Conservation (phyloP, 2,888 invertebrate species). For the Cantharis rufa region DNA sequence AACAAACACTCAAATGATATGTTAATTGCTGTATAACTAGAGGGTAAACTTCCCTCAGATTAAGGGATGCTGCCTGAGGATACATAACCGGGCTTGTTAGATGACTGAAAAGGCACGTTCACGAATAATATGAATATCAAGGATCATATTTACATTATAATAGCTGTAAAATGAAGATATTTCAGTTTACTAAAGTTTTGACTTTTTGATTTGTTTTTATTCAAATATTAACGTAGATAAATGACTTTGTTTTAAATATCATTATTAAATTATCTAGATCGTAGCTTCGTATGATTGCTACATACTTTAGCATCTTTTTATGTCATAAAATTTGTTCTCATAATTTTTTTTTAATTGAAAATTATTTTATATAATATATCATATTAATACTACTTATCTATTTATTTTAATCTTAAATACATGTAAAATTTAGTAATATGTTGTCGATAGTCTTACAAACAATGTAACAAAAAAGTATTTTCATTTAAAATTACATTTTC, state of each 20-base stretch:
- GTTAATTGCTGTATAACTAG: constrained; percentile 52
- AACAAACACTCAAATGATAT: constrained; percentile 51
- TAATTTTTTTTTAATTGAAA: no score
- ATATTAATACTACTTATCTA: no score
- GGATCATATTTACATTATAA: constrained; percentile 45
- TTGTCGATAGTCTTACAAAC: no score
- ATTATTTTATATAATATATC: no score
- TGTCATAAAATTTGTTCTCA: neutral
- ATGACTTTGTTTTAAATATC: neutral
- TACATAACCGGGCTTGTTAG: constrained; percentile 47
- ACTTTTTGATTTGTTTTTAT: constrained; percentile 13
- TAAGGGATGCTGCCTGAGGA: constrained; percentile 39
- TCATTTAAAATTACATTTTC: no score
- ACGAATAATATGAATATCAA: constrained; percentile 52
- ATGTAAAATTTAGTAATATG: no score
- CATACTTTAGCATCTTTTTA: no score
- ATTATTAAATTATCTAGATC: neutral
- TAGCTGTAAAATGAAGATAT: constrained; percentile 26
- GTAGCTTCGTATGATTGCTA: neutral
- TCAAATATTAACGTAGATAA: neutral
- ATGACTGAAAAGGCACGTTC: constrained; percentile 52
- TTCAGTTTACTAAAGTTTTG: constrained; percentile 16
- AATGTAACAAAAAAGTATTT: no score
- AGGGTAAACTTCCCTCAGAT: constrained; percentile 46
- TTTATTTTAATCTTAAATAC: no score